These are phyloP conservation scores for Hirtodrosophila alboralis DNA, from an alignment of 2,888 invertebrate species.

Conservation along the genomic window DNA sequence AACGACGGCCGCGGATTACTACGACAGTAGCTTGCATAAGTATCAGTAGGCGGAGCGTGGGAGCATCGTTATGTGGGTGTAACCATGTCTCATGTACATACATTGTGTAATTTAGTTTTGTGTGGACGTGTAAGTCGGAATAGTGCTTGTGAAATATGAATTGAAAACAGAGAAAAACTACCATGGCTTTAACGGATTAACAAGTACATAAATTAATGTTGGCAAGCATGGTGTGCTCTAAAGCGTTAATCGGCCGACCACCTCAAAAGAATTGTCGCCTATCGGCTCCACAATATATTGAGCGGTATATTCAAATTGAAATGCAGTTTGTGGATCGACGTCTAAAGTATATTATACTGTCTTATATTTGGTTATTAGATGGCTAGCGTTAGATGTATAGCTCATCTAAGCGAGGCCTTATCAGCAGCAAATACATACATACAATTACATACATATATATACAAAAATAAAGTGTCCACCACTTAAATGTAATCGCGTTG, in stretches of 20 bases:
- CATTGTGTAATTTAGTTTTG: constrained; percentile 74
- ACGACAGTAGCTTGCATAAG: constrained; percentile 68
- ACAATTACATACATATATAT: constrained; percentile 48
- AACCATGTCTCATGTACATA: constrained; percentile 66
- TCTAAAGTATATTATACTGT: constrained; percentile 19
- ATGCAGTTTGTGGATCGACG: constrained; percentile 5
- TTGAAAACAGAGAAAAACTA: constrained; percentile 9
- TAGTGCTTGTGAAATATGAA: constrained; percentile 10
- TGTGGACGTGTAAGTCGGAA: constrained; percentile 20
- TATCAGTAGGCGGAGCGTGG: constrained; percentile 63
- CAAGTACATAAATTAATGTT: constrained; percentile 16
- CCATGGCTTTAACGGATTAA: constrained; percentile 9
- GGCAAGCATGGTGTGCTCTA: background rate
- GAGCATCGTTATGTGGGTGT: constrained; percentile 50
- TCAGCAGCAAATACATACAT: constrained; percentile 43
- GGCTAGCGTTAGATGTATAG: constrained; percentile 47
- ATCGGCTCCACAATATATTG: constrained; percentile 6
- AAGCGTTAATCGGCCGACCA: constrained; percentile 23
- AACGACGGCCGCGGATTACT: constrained; percentile 57
- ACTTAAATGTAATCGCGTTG: constrained; percentile 64
- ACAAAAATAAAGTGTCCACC: constrained; percentile 42
- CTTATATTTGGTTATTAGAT: constrained; percentile 47
- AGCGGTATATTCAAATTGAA: background rate
- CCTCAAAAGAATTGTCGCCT: constrained; percentile 4
- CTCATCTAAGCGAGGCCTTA: constrained; percentile 56